Base-by-base conservation (phyloP, 2,797 vertebrate genomes). In the Channa striata region DNA sequence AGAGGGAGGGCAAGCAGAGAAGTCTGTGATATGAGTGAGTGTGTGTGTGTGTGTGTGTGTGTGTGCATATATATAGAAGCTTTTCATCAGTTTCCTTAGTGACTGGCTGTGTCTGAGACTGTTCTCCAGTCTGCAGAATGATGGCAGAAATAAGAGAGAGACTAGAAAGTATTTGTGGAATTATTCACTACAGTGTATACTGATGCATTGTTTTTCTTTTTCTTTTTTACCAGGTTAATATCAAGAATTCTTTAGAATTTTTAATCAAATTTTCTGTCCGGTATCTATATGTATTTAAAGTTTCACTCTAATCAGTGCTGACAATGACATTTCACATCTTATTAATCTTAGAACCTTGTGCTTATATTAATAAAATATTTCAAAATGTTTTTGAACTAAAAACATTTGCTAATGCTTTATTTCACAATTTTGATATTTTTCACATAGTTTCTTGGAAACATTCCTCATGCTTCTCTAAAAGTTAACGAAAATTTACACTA, bases 51-150 rank as follows among this genome's bases (percentile, higher is more conserved):
- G 78, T 87, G 66, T 84, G 59, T 77, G 66, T 19, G 48, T 69
- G 60, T 68, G 52, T 64, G 57, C 79, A 17, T 90, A 85, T 88
- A 88, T 90, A 86, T 89, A 86, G 81, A 83, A 82, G 77, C 75
- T 74, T 87, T 87, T 90, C 82, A 86, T 80, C 82, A 81, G 86
- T 89, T 89, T 87, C 89, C 89, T 89, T 89, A 87, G 86, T 90
- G 90, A 91, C 88, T 79, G 88, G 59, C 73, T 83, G 72, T 19
- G 68, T 72, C 81, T 81, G 81, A 74, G 68, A 49, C 75, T 67
- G 72, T 51, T 54, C 80, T 82, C 48, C 17, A 36, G 67, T 68
- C 42, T 50, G 44, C 68, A 58, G 62, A 66, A 63, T 78, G 59
- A 68, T 49, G 51, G 11, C 47, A 57, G 52, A 44, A 68, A 60